phyloP scores from a whole-genome alignment of 2,797 vertebrate species.

The Parambassis ranga region DNA sequence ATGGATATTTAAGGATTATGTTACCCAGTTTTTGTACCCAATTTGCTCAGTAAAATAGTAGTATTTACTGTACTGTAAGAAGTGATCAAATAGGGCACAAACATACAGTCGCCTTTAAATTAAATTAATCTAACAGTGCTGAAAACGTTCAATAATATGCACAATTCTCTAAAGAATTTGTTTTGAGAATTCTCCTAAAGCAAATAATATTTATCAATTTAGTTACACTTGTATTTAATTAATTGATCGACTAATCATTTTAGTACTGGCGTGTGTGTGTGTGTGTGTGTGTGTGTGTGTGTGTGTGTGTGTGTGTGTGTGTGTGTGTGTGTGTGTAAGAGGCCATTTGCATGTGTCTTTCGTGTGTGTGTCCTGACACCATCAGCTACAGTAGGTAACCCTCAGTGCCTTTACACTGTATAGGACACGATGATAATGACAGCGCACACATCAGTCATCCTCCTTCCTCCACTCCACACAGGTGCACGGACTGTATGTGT shows the following conservation, averaged over 20 bases:
- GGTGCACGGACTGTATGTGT: no score
- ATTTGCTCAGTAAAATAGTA: no score
- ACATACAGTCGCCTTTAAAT: no score
- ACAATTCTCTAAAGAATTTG: no score
- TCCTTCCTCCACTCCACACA: neutral
- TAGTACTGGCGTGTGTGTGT: neutral
- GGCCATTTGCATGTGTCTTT: neutral
- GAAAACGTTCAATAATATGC: no score
- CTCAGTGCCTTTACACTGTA: slow-evolving; percentile 79
- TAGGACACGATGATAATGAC: slow-evolving; percentile 44
- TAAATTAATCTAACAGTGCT: no score
- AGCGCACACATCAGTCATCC: neutral
- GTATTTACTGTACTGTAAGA: no score
- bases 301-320: slow-evolving; percentile 24
- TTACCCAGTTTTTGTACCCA: no score
- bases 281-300: neutral
- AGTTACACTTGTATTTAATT: no score
- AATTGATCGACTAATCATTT: neutral
- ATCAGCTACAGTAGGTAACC: slow-evolving; percentile 69
- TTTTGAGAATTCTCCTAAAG: neutral
- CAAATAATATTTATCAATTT: neutral
- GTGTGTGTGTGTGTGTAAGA: neutral
- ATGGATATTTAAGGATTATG: no score
- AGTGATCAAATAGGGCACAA: no score
- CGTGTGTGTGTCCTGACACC: slow-evolving; percentile 42